Base-by-base conservation (phyloP, 1,140 invertebrate species). In the Rhagoletis pomonella region DNA sequence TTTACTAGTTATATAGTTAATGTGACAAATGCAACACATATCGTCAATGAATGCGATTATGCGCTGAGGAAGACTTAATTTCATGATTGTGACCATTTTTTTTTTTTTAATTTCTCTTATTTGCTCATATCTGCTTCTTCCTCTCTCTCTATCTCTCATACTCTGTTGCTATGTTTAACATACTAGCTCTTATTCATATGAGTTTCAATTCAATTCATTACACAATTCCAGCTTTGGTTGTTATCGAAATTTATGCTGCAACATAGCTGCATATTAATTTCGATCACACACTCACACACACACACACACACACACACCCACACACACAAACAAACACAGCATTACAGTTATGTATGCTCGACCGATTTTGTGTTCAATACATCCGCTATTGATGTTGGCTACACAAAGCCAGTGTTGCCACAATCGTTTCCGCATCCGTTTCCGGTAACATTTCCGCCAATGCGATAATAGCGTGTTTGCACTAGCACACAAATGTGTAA, bases 41-140 rank as follows among this genome's bases (percentile, higher is more conserved):
- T 81, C 47, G 69, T 42, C 69, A 73, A 73, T 47, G 69, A 73
- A 73, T 44, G 55, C 73, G 73, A 91, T 92, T 88, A 90, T 91
- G 91, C 85, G 59, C 91, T 91, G 90, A 92, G 91, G 91, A 92
- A 92, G 91, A 92, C 91, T 90, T 92, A 92, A 92, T 92, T 92
- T 91, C 91, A 91, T 92, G 91, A 92, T 92, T 92, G 91, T 92
- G 91, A 92, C 91, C 91, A 92, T 91, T 90, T 85, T 88, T 69
- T 47, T 47, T 47, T 50, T 73, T 29, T 55, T 6, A 4, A 1
- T 62, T 62, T 62, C 4, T 4, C 39, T 44, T 14, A 39, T 39
- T 67, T 42, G 6, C 55, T 58, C 3, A 81, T 81, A 58, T 55
- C 55, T 55, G 39, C 6, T 67, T 62, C 17, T 67, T 10, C 9